These are phyloP conservation scores for Hyperoplus lanceolatus DNA, from an alignment of 2,797 vertebrate genomes.

Conservation along the genomic window DNA sequence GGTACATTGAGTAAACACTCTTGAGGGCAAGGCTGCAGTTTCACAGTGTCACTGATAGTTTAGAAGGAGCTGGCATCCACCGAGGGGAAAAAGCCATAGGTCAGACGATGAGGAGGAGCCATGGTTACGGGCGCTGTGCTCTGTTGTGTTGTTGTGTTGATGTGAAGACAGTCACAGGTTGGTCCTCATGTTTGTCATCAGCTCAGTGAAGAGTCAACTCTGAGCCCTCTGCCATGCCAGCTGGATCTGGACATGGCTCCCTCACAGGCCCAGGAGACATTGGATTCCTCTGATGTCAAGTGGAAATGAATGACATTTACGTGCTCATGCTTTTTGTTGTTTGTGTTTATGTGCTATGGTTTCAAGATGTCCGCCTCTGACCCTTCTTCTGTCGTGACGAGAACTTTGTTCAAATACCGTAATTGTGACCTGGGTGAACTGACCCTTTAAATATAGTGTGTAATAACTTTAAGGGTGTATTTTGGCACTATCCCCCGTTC, in stretches of 20 bases:
- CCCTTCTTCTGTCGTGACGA: too few relatives aligned
- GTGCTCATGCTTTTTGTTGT: not conserved
- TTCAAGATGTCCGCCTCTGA: too few relatives aligned
- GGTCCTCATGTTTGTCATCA: slow-evolving; percentile 4
- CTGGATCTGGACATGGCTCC: slow-evolving; percentile 7
- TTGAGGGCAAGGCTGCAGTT: not conserved
- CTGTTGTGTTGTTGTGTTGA: slow-evolving; percentile 33
- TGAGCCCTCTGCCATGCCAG: not conserved
- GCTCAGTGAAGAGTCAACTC: slow-evolving; percentile 28
- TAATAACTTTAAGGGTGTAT: too few relatives aligned
- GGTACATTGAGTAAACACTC: slow-evolving; percentile 14
- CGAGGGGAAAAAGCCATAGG: slow-evolving; percentile 6
- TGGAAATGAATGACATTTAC: slow-evolving; percentile 7
- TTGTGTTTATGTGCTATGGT: too few relatives aligned
- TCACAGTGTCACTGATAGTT: slow-evolving; percentile 7
- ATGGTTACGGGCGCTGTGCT: slow-evolving; percentile 23
- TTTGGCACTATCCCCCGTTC: too few relatives aligned
- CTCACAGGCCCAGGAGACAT: slow-evolving; percentile 4
- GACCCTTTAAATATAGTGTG: too few relatives aligned
- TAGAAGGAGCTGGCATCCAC: slow-evolving; percentile 1
- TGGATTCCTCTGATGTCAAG: slow-evolving; percentile 21
- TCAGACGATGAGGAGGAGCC: slow-evolving; percentile 33
- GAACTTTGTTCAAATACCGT: too few relatives aligned
- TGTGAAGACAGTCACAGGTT: slow-evolving; percentile 26
- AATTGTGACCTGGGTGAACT: too few relatives aligned